Conservation (phyloP, 2,888 invertebrate genomes). For the Nysson spinosus region DNA sequence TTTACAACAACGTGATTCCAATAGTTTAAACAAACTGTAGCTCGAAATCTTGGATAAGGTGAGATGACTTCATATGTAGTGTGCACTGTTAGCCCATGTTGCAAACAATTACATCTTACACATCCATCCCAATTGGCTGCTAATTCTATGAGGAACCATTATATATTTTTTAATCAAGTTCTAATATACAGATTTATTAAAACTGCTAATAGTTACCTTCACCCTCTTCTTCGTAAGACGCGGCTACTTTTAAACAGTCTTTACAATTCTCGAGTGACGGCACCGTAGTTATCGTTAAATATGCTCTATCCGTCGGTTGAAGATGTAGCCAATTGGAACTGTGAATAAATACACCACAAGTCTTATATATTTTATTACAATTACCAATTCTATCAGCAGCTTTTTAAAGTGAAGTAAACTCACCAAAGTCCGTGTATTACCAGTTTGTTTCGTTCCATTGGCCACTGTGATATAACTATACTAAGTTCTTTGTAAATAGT, state of each 20-base stretch:
- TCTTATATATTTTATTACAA: neutral
- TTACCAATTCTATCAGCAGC: too few species aligned
- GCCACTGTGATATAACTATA: conserved; percentile 86
- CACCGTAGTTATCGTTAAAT: conserved; percentile 83
- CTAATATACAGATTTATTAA: too few species aligned
- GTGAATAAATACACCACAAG: conserved; percentile 4
- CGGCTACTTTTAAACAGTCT: conserved; percentile 79
- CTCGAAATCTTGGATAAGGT: conserved; percentile 88
- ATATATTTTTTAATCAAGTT: too few species aligned
- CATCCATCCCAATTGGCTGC: conserved; percentile 80
- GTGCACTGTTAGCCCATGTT: conserved; percentile 94
- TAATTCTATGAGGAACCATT: conserved; percentile 72
- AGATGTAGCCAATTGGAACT: conserved; percentile 69
- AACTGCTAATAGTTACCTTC: too few species aligned
- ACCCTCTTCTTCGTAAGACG: conserved; percentile 79
- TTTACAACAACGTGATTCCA: conserved; percentile 89
- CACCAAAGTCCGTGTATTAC: conserved; percentile 85
- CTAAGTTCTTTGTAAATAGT: conserved; percentile 78
- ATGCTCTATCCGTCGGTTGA: conserved; percentile 79
- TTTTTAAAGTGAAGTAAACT: conserved; percentile 56
- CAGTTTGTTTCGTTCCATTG: conserved; percentile 82
- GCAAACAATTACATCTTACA: conserved; percentile 86
- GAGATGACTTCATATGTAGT: conserved; percentile 94
- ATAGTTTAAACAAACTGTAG: conserved; percentile 84
- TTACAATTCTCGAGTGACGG: conserved; percentile 83